Base-by-base conservation (phyloP, 2,113 vertebrate species). In the Penelope pileata region DNA sequence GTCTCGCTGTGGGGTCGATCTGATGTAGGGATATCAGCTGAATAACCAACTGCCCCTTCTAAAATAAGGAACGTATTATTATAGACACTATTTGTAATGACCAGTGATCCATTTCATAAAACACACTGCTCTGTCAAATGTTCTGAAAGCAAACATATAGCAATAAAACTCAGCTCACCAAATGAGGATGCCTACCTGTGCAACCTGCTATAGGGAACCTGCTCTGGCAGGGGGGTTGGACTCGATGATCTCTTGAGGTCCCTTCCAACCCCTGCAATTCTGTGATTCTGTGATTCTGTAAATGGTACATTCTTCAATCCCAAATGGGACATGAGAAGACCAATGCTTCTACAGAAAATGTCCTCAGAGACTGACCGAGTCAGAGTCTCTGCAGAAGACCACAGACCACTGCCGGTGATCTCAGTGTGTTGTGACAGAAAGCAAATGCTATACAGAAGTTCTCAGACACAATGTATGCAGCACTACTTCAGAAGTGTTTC, bases 1-100 rank as follows among this genome's bases (percentile, higher is more conserved):
- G 93, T 93, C 81, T 97, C 96, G 14, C 96, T 96, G 64, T 94
- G 97, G n/a, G 90, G 48, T 89, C 96, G 97, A 40, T 99, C 98
- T 56, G 90, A 79, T 90, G 91, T 47, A 3, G 94, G 72, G 13
- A 96, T 86, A 75, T 98, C 98, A 16, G 96, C 76, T 43, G 98
- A 97, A 86, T 97, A 98, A 59, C 97, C 94, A n/a, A 93, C 95
- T 84, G 96, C 96, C 14, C 96, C 96, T 94, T 96, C 97, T 96
- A 83, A 79, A 95, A 94, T 9, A 88, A 90, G 68, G 22, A 79
- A 94, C 7, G 70, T 1, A 2, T 70, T 36, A 45, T 18, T 62
- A 16, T 5, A 70, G 34, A 59, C 9, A 1, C 19, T 40, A 9
- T 70, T 70, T 30, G 47, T 45, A 62, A 18, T 21, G 54, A 23